Conservation (phyloP, 2,113 vertebrate species). For the Bothrops jararaca region DNA sequence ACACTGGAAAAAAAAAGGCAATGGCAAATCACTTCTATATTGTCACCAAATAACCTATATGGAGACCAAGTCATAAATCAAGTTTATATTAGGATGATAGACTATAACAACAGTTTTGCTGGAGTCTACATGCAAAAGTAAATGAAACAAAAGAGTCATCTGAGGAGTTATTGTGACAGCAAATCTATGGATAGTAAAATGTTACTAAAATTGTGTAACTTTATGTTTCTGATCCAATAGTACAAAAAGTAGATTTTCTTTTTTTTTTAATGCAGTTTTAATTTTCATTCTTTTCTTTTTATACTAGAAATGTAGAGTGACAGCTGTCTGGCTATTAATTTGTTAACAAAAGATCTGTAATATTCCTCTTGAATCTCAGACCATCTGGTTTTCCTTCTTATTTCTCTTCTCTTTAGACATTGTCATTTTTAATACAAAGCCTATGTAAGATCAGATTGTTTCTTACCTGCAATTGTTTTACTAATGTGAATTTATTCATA, state of each 20-base stretch:
- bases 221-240: not conserved
- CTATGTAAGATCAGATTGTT: not conserved
- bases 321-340: conserved; percentile 13
- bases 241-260: not conserved
- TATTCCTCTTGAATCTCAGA: conserved; percentile 11
- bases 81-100: not conserved
- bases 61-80: not conserved
- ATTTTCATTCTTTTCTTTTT: not conserved
- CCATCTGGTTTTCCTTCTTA: conserved; percentile 5
- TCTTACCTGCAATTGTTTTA: not conserved
- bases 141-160: not conserved
- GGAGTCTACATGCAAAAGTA: not conserved
- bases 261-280: not conserved
- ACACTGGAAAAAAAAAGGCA: not conserved
- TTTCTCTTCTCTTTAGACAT: not conserved
- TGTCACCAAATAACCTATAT: not conserved
- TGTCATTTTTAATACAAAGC: not conserved
- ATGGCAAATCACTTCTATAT: not conserved
- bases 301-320: not conserved
- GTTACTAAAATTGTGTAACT: not conserved
- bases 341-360: conserved; percentile 4
- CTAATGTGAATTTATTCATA: not conserved
- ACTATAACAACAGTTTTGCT: not conserved
- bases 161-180: not conserved
- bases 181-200: not conserved